These are phyloP conservation scores for Galaxea fascicularis DNA, from an alignment of 92 coral and sea anemone genomes.

Conservation along the genomic window DNA sequence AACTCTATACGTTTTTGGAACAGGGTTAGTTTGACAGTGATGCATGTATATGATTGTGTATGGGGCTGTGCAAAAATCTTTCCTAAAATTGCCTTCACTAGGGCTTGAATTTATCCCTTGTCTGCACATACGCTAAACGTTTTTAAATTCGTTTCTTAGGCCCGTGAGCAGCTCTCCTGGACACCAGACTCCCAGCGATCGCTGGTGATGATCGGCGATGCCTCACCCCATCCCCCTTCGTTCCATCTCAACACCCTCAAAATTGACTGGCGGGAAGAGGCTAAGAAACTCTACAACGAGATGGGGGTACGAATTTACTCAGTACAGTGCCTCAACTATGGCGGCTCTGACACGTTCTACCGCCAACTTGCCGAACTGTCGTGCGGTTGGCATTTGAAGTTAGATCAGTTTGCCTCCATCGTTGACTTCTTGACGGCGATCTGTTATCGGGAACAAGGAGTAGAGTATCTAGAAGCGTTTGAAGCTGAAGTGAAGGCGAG, in stretches of 20 bases:
- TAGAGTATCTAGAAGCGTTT: constrained; percentile 83
- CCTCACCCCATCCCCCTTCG: constrained; percentile 94
- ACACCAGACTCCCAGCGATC: constrained; percentile 93
- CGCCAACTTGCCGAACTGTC: constrained; percentile 87
- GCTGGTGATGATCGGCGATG: constrained; percentile 94
- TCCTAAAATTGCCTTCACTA: too few species aligned
- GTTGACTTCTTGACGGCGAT: constrained; percentile 95
- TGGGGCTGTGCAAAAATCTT: too few species aligned
- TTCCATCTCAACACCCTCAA: constrained; percentile 85
- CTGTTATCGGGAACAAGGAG: constrained; percentile 93
- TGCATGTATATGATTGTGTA: too few species aligned
- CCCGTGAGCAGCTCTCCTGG: constrained; percentile 87
- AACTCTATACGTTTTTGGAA: too few species aligned
- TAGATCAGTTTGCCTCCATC: constrained; percentile 94
- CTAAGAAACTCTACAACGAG: constrained; percentile 91
- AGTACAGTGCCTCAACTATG: constrained; percentile 86
- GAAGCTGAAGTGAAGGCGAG: constrained; percentile 86
- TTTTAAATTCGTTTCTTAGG: constrained; percentile 47
- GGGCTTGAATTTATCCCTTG: too few species aligned
- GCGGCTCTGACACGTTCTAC: constrained; percentile 81
- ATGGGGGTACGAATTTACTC: constrained; percentile 92
- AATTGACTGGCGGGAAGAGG: constrained; percentile 93
- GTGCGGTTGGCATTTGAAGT: constrained; percentile 96
- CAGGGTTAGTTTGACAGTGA: too few species aligned
- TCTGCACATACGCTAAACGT: neutral